Base-by-base conservation (phyloP, 2,797 vertebrate genomes). In the Sebastes minor region DNA sequence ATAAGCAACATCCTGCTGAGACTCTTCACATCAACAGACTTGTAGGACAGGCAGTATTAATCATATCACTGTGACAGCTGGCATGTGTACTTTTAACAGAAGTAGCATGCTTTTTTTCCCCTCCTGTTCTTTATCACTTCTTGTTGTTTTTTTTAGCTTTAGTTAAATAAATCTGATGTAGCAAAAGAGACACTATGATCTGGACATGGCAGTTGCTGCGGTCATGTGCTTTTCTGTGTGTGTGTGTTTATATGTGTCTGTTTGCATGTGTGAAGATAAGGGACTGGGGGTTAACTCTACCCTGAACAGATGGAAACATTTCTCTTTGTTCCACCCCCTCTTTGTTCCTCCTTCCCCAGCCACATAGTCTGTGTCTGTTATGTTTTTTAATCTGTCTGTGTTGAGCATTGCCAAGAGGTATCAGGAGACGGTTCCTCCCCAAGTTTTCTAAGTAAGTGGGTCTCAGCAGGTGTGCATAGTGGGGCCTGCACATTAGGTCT, bases 251-350 rank as follows among this genome's bases (percentile, higher is more conserved):
- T 25, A 25, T 25, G 25, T 38, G 8, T 57, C 7, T 60, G 46
- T 81, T 28, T 80, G 66, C 27, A 35, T 72, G 42, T 71, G 71
- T 77, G 46, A 76, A 72, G 67, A 78, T 74, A 83, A 78, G 25
- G 25, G 38, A 66, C 42, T 12, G 8, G 10, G 13, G 27, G 71
- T 68, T 71, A 86, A 82, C 35, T 71, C 30, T 71, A 83, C 69
- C 64, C 55, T 46, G 62, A 90, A 64, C 74, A 81, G 84, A 85
- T 90, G 81, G 81, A 87, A 88, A 76, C 56, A 71, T 74, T 76
- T 79, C 28, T 82, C 79, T 91, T 83, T 91, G 81, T 90, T 85
- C 62, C 63, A 22, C 73, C 71, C 73, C 57, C n/a, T 66, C 63
- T 87, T 82, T 88, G 61, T 83, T 85, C 66, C 60, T 57, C 52